These are phyloP conservation scores for Bostrychus sinensis DNA, from an alignment of 2,113 vertebrate species.

Conservation along the genomic window DNA sequence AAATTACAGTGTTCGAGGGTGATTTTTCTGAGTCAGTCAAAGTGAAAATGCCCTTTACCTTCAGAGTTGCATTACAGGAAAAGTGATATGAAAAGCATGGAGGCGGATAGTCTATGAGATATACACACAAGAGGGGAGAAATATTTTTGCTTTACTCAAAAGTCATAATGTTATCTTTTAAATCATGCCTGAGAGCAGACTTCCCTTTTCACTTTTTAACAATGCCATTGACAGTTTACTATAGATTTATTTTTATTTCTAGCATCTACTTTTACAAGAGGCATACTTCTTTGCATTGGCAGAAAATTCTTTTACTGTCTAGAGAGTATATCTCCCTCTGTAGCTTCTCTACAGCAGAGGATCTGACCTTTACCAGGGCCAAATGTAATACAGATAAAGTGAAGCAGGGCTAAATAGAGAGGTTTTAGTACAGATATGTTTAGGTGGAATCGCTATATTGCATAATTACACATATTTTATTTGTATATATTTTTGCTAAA, in stretches of 20 bases:
- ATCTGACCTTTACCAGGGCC: too few relatives aligned
- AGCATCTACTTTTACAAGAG: background rate
- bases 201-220: background rate
- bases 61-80: conserved; percentile 74
- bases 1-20: conserved; percentile 66
- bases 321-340: too few relatives aligned
- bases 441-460: too few relatives aligned
- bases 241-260: too few relatives aligned
- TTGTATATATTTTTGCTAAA: too few relatives aligned
- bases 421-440: too few relatives aligned
- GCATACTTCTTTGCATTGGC: background rate
- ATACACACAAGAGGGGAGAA: conserved; percentile 22
- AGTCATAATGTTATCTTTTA: background rate
- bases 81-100: conserved; percentile 50
- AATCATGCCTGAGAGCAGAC: background rate
- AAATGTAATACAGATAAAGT: too few relatives aligned
- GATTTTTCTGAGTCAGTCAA: conserved; percentile 69
- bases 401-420: too few relatives aligned
- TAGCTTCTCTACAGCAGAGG: too few relatives aligned
- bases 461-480: too few relatives aligned
- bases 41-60: conserved; percentile 69
- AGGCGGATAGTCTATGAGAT: conserved; percentile 46
- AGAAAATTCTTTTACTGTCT: too few relatives aligned
- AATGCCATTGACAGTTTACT: too few relatives aligned
- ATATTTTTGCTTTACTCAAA: background rate